Evolutionary conservation across 2,113 vertebrate genomes (phyloP).

Genomic region (Gnathonemus echidnorhynchus): DNA sequence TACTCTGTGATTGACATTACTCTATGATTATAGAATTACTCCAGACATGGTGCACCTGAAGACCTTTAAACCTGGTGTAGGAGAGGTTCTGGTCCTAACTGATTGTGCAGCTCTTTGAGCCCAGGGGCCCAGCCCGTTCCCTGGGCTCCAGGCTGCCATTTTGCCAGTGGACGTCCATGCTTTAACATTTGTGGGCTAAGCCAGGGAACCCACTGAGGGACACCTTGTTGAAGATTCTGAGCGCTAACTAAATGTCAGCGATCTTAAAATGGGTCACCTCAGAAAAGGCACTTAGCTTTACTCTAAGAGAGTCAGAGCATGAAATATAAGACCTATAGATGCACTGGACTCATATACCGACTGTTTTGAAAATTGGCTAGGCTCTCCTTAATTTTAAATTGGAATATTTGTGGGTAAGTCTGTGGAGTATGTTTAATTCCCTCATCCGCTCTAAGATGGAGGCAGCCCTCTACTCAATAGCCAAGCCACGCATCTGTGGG

Average conservation of each 20-base stretch:
- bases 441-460: conserved; percentile 28
- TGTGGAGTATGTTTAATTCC: conserved; percentile 37
- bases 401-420: conserved; percentile 32
- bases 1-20: not conserved
- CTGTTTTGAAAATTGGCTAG: conserved; percentile 26
- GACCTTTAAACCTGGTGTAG: not conserved
- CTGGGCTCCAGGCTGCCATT: conserved; percentile 26
- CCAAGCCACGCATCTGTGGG: conserved; percentile 38
- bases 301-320: conserved; percentile 1
- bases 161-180: conserved; percentile 19
- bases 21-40: not conserved
- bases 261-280: conserved; percentile 28
- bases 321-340: conserved; percentile 8
- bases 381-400: conserved; percentile 38
- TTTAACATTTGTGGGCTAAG: conserved; percentile 28
- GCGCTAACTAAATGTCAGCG: conserved; percentile 29
- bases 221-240: conserved; percentile 22
- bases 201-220: conserved; percentile 10
- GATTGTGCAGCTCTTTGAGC: not conserved
- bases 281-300: conserved; percentile 19
- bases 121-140: not conserved
- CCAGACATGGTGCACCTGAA: not conserved
- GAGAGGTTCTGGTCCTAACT: conserved; percentile 12
- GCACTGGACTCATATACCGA: conserved; percentile 2
- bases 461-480: conserved; percentile 26